phyloP scores from a whole-genome alignment of 2,113 vertebrate species.

The Eudorcas thomsonii region DNA sequence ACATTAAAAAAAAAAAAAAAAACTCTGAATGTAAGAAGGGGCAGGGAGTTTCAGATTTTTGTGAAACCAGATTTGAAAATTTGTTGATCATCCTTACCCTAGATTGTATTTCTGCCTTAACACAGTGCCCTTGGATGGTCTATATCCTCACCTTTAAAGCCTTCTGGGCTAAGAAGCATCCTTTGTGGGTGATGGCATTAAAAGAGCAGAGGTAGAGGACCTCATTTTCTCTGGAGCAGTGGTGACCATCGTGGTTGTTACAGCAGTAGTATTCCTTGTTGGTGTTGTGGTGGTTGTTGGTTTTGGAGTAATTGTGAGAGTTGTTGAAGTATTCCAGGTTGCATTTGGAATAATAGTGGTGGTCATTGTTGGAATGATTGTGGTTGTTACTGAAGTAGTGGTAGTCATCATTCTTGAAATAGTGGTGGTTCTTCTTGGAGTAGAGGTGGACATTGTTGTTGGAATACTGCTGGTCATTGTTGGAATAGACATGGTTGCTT shows the following conservation, averaged over 20 bases:
- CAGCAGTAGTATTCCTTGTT: background rate
- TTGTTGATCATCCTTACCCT: background rate
- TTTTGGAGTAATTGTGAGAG: background rate
- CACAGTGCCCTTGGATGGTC: background rate
- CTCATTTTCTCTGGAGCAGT: background rate
- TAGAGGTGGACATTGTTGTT: background rate
- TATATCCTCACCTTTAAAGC: background rate
- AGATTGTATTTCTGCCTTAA: background rate
- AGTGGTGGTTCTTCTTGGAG: background rate
- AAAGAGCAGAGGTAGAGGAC: background rate
- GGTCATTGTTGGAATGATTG: background rate
- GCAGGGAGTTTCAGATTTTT: background rate
- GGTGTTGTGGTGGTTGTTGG: background rate
- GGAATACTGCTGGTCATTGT: background rate
- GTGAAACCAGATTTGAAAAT: background rate
- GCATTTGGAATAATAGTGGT: background rate
- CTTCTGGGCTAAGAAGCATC: background rate
- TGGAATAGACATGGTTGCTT: background rate
- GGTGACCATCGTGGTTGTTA: background rate
- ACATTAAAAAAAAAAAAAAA: background rate
- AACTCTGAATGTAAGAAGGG: no score
- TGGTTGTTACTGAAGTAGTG: background rate
- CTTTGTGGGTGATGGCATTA: background rate
- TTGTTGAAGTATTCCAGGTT: background rate
- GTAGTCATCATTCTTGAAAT: background rate